Evolutionary conservation across 2,797 vertebrate species (phyloP).

Genomic region (Limnodromus scolopaceus): DNA sequence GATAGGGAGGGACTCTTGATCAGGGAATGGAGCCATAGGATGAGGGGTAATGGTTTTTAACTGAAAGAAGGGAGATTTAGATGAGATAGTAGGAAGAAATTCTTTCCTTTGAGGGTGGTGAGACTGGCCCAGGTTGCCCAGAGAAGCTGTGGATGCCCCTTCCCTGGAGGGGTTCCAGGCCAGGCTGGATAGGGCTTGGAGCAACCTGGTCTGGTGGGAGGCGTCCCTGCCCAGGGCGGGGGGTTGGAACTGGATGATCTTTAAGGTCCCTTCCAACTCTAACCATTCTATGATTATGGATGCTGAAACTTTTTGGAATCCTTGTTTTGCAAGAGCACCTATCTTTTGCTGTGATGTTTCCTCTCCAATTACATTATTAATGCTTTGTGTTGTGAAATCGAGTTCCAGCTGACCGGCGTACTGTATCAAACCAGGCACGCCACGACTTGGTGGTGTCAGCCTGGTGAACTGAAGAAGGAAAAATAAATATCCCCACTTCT

Average conservation of each 20-base stretch:
- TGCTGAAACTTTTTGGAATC: background rate
- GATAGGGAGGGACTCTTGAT: background rate
- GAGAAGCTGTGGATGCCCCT: no score
- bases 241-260: no score
- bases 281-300: background rate
- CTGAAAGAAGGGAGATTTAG: background rate
- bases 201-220: no score
- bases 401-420: constrained; percentile 3
- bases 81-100: no score
- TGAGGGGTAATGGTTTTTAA: background rate
- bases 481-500: background rate
- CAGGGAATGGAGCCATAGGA: no score
- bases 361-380: background rate
- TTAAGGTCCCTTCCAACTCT: no score
- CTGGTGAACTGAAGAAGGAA: constrained; percentile 15
- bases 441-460: background rate
- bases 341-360: background rate
- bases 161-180: no score
- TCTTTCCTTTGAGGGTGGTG: no score
- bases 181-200: no score
- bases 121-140: no score
- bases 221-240: no score
- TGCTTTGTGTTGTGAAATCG: background rate
- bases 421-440: constrained; percentile 17
- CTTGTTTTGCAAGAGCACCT: background rate